Evolutionary conservation across 2,113 vertebrate species (phyloP).

Genomic region (Chlamydotis undulata): DNA sequence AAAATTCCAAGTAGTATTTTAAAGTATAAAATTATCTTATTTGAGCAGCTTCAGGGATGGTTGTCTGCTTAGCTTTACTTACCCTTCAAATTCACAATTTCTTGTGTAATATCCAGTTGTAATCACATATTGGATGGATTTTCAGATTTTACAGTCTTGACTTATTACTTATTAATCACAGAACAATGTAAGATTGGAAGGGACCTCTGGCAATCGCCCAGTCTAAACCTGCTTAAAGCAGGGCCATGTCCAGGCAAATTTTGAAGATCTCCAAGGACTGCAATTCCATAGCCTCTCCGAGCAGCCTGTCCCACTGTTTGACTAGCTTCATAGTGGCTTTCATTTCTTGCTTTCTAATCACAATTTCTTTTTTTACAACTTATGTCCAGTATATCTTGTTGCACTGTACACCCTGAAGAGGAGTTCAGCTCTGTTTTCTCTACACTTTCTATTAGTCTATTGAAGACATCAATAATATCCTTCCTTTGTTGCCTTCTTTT

Average conservation of each 20-base stretch:
- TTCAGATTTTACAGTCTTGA: not conserved
- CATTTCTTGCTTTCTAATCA: not conserved
- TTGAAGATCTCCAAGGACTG: not conserved
- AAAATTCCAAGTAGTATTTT: not conserved
- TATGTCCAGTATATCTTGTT: not conserved
- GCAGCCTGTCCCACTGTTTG: not conserved
- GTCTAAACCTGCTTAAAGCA: not conserved
- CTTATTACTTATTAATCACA: not conserved
- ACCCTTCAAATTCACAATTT: not conserved
- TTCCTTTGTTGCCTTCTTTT: not conserved
- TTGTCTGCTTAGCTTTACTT: not conserved
- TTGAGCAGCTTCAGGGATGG: not conserved
- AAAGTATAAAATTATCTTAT: not conserved
- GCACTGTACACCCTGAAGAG: not conserved
- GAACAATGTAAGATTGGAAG: not conserved
- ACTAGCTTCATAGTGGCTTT: not conserved
- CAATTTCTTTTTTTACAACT: not conserved
- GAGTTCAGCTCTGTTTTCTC: not conserved
- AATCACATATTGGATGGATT: not conserved
- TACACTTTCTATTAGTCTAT: not conserved
- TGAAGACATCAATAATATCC: not conserved
- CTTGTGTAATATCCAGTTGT: not conserved
- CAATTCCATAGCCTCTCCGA: not conserved
- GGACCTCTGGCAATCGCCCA: not conserved
- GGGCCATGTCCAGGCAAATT: not conserved